Evolutionary conservation across 2,888 invertebrate genomes (phyloP).

Genomic region (Parelbella ahira): DNA sequence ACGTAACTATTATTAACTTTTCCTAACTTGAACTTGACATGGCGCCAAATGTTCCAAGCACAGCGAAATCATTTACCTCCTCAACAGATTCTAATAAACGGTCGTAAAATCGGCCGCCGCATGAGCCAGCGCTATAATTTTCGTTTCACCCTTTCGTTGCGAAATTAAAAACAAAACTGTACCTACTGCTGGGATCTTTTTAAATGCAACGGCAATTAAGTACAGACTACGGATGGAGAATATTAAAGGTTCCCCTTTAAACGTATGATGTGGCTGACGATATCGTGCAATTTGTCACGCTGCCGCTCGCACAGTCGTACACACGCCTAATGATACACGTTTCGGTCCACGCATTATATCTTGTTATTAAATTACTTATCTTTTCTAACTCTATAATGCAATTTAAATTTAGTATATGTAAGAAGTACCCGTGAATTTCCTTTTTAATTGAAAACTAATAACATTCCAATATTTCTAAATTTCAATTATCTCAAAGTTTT

Average conservation of each 20-base stretch:
- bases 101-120: conserved; percentile 26
- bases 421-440: too few species aligned
- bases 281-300: conserved; percentile 48
- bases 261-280: conserved; percentile 37
- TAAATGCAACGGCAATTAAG: conserved; percentile 55
- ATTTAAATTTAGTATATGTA: too few species aligned
- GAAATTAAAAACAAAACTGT: conserved; percentile 45
- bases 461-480: too few species aligned
- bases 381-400: too few species aligned
- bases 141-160: conserved; percentile 36
- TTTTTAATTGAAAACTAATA: too few species aligned
- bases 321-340: too few species aligned
- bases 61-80: conserved; percentile 3
- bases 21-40: not conserved
- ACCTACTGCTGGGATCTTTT: conserved; percentile 40
- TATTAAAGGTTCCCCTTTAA: conserved; percentile 62
- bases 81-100: conserved; percentile 12
- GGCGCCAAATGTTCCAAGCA: not conserved
- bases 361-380: too few species aligned
- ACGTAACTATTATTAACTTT: too few species aligned
- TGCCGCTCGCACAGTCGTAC: not conserved
- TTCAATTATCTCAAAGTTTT: too few species aligned
- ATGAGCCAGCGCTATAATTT: conserved; percentile 32
- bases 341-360: too few species aligned
- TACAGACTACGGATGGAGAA: conserved; percentile 52